Percentiles rank a stretch among this genome's conserved stretches.
Conservation (phyloP, 2,888 invertebrate genomes). For the Dyspetes luteomarginatus region DNA sequence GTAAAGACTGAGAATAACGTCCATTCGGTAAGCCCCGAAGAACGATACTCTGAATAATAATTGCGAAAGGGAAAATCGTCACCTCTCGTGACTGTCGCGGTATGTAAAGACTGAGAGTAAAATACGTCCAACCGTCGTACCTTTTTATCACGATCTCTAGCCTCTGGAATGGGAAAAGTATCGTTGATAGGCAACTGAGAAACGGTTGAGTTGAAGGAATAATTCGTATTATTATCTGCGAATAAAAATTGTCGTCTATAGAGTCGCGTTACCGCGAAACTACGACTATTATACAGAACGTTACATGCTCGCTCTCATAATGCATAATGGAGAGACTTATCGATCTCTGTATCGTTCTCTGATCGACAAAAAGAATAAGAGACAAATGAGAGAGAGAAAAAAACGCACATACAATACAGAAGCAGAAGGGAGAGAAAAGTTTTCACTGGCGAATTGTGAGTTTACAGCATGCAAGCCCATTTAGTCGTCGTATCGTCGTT, state of each 20-base stretch:
- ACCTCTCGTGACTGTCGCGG: not conserved
- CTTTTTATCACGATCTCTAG: not conserved
- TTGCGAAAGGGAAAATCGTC: not conserved
- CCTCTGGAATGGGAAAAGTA: not conserved
- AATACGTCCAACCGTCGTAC: not conserved
- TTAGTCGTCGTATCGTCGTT: slow-evolving; percentile 41
- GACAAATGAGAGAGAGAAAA: not conserved
- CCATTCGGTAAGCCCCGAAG: too few species aligned
- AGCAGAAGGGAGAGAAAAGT: slow-evolving; percentile 46
- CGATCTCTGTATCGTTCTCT: slow-evolving; percentile 38
- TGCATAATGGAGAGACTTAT: slow-evolving; percentile 45
- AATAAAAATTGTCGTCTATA: not conserved
- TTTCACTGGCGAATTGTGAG: slow-evolving; percentile 42
- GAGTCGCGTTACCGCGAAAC: slow-evolving; percentile 1
- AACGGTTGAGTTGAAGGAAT: slow-evolving; percentile 15
- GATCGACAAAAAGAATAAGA: slow-evolving; percentile 18
- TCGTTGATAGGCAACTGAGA: slow-evolving; percentile 24
- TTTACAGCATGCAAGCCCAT: slow-evolving; percentile 39
- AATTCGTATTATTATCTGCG: slow-evolving; percentile 35
- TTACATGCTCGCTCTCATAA: not conserved
- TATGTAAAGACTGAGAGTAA: not conserved
- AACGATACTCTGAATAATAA: not conserved
- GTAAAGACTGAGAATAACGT: too few species aligned
- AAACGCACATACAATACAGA: not conserved
- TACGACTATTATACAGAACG: not conserved